Base-by-base conservation (phyloP, 2,797 vertebrate species). In the Coilia nasus region DNA sequence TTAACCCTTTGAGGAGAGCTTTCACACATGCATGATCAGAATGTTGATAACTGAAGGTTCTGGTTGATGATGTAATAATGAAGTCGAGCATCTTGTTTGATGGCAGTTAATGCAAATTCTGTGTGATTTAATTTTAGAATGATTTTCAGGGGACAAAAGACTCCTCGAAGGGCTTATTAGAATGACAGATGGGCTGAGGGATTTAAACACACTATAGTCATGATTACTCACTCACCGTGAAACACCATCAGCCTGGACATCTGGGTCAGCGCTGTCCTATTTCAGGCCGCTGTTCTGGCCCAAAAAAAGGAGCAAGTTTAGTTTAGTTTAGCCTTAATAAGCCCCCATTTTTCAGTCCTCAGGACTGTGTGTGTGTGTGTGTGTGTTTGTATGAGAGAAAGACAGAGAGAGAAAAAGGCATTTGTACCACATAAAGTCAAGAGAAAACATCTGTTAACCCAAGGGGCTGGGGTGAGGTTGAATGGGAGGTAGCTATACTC, bases 301-400 rank as follows among this genome's bases (percentile, higher is more conserved):
- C 71, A 78, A 19, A 78, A 71, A 78, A 78, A 78, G 71, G 71
- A 78, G 71, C 71, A 78, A 44, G 71, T 78, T 78, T 78, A 78
- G 71, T 78, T 78, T 78, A 78, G 71, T 78, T 78, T 78, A 78
- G 71, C 71, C 71, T 78, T 78, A 64, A 83, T 15, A 54, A 75
- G 64, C 71, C 46, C 19, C 56, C n/a, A 78, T 78, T 78, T 78
- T 21, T 78, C 71, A 78, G 71, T 21, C 31, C 31, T 31, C n/a
- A 10, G 78, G 31, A 64, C 82, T 83, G 47, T 86, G 85, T 86
- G 85, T 85, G 83, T 86, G 87, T 80, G 83, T 59, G 62, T 28
- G 86, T 67, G 80, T 78, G 82, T 46, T 84, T 57, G 23, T 28
- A 41, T 59, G 28, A 75, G 31, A 75, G 28, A 1, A 28, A 35